Evolutionary conservation across 1,140 invertebrate species (phyloP).

Genomic region (Helicoverpa armigera): DNA sequence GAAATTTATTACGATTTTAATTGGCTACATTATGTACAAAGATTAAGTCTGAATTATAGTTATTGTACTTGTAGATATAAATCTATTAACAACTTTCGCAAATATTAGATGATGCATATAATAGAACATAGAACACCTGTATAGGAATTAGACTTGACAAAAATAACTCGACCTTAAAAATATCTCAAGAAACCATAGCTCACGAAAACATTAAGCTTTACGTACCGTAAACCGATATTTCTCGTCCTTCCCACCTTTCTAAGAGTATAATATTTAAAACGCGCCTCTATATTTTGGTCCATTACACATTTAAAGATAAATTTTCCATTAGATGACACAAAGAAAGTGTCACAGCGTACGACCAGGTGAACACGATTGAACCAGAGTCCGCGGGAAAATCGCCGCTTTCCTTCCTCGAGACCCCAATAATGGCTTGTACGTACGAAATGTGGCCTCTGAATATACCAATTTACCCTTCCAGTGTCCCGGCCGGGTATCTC

Average conservation of each 20-base stretch:
- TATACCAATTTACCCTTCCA: constrained; percentile 68
- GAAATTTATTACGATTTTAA: too few species aligned
- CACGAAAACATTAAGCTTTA: too few species aligned
- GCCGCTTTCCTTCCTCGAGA: constrained; percentile 56
- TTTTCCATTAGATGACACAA: constrained; percentile 32
- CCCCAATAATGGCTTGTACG: constrained; percentile 65
- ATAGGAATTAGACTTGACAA: too few species aligned
- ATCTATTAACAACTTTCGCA: too few species aligned
- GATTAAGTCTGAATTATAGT: too few species aligned
- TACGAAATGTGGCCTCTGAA: constrained; percentile 66
- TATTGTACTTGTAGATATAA: too few species aligned
- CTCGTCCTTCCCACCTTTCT: not conserved
- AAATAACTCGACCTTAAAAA: too few species aligned
- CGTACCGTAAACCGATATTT: not conserved
- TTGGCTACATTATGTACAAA: too few species aligned
- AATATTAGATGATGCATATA: too few species aligned
- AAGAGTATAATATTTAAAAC: constrained; percentile 16
- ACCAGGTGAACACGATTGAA: constrained; percentile 52
- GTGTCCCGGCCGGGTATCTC: constrained; percentile 55
- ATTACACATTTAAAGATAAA: constrained; percentile 44
- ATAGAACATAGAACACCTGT: too few species aligned
- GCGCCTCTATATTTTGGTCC: constrained; percentile 13
- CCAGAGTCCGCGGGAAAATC: constrained; percentile 59
- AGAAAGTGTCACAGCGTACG: constrained; percentile 17
- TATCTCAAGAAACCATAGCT: too few species aligned